Conservation (phyloP, 2,797 vertebrate species). For the Alca torda region DNA sequence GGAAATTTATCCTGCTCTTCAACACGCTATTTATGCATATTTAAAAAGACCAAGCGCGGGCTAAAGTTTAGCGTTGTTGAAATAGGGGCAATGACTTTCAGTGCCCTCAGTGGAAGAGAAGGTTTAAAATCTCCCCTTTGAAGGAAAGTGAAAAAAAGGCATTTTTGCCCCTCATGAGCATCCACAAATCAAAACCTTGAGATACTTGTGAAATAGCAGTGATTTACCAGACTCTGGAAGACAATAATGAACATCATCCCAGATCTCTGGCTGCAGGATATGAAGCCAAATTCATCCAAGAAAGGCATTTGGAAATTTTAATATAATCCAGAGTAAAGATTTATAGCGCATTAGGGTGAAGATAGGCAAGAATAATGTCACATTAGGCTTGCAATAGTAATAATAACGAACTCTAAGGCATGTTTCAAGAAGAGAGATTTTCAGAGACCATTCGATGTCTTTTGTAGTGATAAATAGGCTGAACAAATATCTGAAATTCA, state of each 20-base stretch:
- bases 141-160: background rate
- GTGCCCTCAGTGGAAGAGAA: background rate
- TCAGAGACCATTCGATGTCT: background rate
- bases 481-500: background rate
- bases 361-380: conserved; percentile 68
- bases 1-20: background rate
- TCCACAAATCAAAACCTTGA: conserved; percentile 51
- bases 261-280: conserved; percentile 44
- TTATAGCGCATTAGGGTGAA: conserved; percentile 59
- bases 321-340: conserved; percentile 62
- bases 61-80: background rate
- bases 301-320: conserved; percentile 72
- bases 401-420: background rate
- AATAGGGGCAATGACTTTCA: background rate
- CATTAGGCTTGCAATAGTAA: conserved; percentile 43
- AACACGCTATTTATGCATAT: background rate
- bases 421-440: conserved; percentile 11
- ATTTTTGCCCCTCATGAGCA: background rate
- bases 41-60: background rate
- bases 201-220: conserved; percentile 14
- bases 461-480: background rate
- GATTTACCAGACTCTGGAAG: conserved; percentile 61
- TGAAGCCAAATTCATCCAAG: conserved; percentile 48
- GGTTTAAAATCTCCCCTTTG: background rate
- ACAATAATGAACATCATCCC: conserved; percentile 51